Percentiles rank a stretch among this genome's conserved stretches.
phyloP scores from a whole-genome alignment of 1,140 invertebrate species.

The Drosophila pseudoananassae region DNA sequence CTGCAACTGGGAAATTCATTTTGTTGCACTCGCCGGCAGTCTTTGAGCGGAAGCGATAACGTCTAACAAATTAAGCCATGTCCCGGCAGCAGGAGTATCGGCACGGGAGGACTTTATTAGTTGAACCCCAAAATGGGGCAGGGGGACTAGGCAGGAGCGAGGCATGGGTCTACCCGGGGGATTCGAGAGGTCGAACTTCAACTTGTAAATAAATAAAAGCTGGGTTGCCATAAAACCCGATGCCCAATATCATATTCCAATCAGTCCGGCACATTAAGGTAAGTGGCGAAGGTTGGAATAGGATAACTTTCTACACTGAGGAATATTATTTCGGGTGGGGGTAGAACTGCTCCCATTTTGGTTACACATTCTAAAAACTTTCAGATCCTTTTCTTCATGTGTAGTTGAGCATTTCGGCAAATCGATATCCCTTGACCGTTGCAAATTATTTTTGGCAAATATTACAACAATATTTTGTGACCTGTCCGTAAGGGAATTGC shows the following conservation, averaged over 20 bases:
- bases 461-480: constrained; percentile 44
- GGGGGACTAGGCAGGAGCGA: not conserved
- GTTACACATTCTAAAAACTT: too few relatives aligned
- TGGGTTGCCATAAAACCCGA: constrained; percentile 54
- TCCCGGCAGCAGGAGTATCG: constrained; percentile 32
- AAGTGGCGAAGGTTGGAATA: constrained; percentile 51
- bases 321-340: not conserved
- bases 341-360: too few relatives aligned
- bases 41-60: constrained; percentile 72
- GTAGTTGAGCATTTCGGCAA: not conserved
- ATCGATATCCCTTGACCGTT: constrained; percentile 42
- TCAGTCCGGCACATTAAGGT: constrained; percentile 79
- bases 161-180: constrained; percentile 8
- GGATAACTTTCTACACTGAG: not conserved
- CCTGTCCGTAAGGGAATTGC: constrained; percentile 15
- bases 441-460: constrained; percentile 41
- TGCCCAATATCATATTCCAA: constrained; percentile 80
- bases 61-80: constrained; percentile 79
- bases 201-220: constrained; percentile 55
- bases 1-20: constrained; percentile 51
- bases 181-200: constrained; percentile 33
- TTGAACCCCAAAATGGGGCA: not conserved
- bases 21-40: constrained; percentile 57
- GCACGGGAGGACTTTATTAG: constrained; percentile 69
- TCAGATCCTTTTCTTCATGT: not conserved